Evolutionary conservation across 2,113 vertebrate species (phyloP).

Genomic region (Gasterosteus aculeatus): DNA sequence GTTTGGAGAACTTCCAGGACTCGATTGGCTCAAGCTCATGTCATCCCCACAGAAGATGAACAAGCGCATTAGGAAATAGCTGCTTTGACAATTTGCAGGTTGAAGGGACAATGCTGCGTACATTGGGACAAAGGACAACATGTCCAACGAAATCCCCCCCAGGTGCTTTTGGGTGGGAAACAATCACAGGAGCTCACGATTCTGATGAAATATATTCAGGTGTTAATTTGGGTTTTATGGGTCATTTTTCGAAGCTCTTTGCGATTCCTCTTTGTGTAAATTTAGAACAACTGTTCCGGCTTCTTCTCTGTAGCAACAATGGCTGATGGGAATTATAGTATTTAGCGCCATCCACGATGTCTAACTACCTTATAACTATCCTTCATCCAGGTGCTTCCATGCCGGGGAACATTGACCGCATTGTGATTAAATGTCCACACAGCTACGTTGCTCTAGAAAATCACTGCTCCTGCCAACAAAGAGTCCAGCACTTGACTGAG

Average conservation of each 20-base stretch:
- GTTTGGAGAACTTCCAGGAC: constrained; percentile 15
- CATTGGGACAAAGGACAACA: too few relatives aligned
- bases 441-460: background rate
- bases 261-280: background rate
- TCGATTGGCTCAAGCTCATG: background rate
- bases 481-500: background rate
- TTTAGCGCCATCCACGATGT: background rate
- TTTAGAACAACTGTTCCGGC: too few relatives aligned
- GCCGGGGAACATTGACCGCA: background rate
- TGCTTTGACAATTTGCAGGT: background rate
- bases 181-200: background rate
- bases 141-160: background rate
- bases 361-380: background rate
- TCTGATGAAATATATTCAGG: background rate
- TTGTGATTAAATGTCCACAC: background rate
- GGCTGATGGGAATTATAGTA: background rate
- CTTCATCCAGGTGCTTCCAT: background rate
- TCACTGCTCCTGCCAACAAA: background rate
- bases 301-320: background rate
- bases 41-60: background rate
- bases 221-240: background rate
- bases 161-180: background rate
- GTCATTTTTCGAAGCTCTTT: background rate
- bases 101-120: background rate
- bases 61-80: background rate